Base-by-base conservation (phyloP, 1,140 invertebrate genomes). In the Zaprionus vittiger region DNA sequence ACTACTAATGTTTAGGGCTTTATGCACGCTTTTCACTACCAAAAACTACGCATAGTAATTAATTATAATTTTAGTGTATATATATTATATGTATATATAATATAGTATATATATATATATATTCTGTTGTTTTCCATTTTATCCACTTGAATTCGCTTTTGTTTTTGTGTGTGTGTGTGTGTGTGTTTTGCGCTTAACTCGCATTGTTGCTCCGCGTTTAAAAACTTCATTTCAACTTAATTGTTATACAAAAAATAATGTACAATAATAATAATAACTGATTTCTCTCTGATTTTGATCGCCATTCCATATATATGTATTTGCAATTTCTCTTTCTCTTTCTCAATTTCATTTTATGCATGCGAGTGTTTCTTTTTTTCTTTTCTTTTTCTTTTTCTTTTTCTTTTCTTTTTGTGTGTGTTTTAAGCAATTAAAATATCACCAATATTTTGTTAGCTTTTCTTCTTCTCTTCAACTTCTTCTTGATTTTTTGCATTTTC, bases 191-290 rank as follows among this genome's bases (percentile, higher is more conserved):
- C 74, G 63, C 73, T 74, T 67, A 64, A 70, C 52, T 82, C 68
- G 79, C 83, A 70, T 81, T 83, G 65, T 86, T 83, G 83, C 80
- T 85, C 56, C 74, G 67, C 81, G 34, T 73, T 84, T 79, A 79
- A 83, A 86, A 85, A 87, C 82, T 86, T 55, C 80, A 73, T 82
- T 86, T 87, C 73, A 86, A 86, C 81, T 83, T 83, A 84, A 86
- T 86, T 72, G 67, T 87, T 81, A 55, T 76, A 81, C 67, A 77
- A 85, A 85, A 87, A 80, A 83, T 80, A 86, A 87, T 86, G 83
- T 86, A 86, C 80, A 86, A 83, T 84, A 77, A 83, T 82, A 80
- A 80, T 83, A 86, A 86, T 85, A 85, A 85, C 82, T 85, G 82
- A 38, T 64, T 72, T 60, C n/a, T 74, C 38, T 74, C 38, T 28